Percentiles rank a stretch among this genome's conserved stretches.
phyloP scores from a whole-genome alignment of 2,888 invertebrate genomes.

The Spodoptera exigua region DNA sequence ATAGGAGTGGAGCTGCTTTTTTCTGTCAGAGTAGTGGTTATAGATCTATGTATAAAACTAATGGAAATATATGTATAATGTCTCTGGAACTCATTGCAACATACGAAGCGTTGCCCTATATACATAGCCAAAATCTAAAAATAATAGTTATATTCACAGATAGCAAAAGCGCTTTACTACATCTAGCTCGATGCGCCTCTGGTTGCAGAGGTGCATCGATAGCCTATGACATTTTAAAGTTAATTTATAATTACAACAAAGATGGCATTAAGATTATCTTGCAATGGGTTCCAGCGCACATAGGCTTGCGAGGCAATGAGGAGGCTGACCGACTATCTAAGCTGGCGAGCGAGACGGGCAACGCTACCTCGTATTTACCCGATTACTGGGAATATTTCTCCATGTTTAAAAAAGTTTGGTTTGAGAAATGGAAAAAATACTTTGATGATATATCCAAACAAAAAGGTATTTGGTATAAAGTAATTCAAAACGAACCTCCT shows the following conservation, averaged over 20 bases:
- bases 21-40: background rate
- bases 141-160: conserved; percentile 1
- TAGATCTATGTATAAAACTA: conserved; percentile 9
- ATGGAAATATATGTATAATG: conserved; percentile 1
- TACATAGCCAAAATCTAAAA: too few species aligned
- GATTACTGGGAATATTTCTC: too few species aligned
- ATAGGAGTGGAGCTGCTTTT: conserved; percentile 10
- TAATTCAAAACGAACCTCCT: too few species aligned
- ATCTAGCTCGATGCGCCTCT: conserved; percentile 9
- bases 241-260: background rate
- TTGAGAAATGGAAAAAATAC: too few species aligned
- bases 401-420: too few species aligned
- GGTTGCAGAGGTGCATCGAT: conserved; percentile 10
- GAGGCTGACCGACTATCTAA: background rate
- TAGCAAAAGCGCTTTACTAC: conserved; percentile 11
- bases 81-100: conserved; percentile 13
- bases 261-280: background rate
- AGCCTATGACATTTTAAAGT: conserved; percentile 1
- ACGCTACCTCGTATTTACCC: too few species aligned
- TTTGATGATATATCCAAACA: too few species aligned
- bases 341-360: background rate
- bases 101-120: background rate
- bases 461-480: too few species aligned
- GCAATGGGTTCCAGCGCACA: conserved; percentile 1
- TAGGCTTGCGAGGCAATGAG: background rate